A percentile compares a stretch with the other conserved stretches of the same genome.
Conservation (phyloP, 2,888 invertebrate genomes). For the Agrochola circellaris region DNA sequence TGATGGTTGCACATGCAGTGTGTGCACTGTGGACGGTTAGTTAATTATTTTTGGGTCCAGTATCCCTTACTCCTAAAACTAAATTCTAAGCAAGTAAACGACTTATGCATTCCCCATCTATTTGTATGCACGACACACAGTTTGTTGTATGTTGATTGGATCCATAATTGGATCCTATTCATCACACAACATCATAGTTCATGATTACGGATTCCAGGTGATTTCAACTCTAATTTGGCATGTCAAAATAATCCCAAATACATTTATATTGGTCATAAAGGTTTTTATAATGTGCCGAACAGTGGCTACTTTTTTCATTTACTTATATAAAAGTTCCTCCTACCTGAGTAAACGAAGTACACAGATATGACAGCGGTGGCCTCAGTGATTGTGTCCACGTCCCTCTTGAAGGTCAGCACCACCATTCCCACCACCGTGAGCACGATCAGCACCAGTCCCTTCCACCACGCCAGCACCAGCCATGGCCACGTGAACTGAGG, state of each 20-base stretch:
- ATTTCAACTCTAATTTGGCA: no score
- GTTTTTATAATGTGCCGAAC: background rate
- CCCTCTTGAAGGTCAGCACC: constrained; percentile 70
- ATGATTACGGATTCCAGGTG: background rate
- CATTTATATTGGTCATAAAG: no score
- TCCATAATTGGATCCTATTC: background rate
- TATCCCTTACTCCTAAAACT: background rate
- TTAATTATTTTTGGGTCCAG: background rate
- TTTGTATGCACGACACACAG: background rate
- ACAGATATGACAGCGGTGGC: constrained; percentile 78
- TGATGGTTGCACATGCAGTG: background rate
- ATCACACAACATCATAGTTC: background rate
- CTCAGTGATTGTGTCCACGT: constrained; percentile 68
- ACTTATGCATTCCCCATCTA: background rate
- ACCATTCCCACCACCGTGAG: constrained; percentile 75
- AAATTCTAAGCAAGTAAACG: background rate
- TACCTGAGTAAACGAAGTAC: constrained; percentile 80
- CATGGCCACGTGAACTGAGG: constrained; percentile 79
- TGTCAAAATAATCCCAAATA: background rate
- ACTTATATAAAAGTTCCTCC: background rate
- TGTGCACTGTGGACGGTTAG: background rate
- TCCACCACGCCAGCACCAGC: constrained; percentile 76
- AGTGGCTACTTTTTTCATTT: background rate
- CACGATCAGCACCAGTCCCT: constrained; percentile 71
- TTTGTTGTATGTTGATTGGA: background rate